These are phyloP conservation scores for Netelia virgata DNA, from an alignment of 2,888 invertebrate species.

Conservation along the genomic window DNA sequence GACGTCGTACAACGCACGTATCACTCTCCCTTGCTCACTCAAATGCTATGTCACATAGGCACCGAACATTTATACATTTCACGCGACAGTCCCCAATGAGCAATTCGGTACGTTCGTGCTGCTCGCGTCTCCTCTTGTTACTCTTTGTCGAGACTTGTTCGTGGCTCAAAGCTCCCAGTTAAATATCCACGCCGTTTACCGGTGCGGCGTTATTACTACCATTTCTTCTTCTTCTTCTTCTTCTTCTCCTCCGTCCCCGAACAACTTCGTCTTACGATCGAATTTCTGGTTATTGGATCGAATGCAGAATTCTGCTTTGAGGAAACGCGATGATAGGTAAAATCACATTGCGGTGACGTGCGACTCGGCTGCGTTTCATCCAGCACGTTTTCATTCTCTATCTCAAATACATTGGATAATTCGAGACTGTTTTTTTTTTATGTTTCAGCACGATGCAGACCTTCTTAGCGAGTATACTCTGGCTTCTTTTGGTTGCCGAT, in stretches of 20 bases:
- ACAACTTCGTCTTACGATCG: constrained; percentile 3
- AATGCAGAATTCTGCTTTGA: neutral
- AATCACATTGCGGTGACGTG: neutral
- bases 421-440: constrained; percentile 37
- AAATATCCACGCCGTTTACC: constrained; percentile 18
- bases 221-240: constrained; percentile 25
- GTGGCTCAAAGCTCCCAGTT: constrained; percentile 31
- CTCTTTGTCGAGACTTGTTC: constrained; percentile 36
- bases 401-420: neutral
- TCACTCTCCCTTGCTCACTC: constrained; percentile 14
- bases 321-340: constrained; percentile 52
- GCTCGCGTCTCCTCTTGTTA: constrained; percentile 31
- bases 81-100: constrained; percentile 34
- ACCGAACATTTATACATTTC: constrained; percentile 46
- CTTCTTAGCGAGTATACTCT: constrained; percentile 70
- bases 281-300: neutral
- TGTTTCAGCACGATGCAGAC: constrained; percentile 76
- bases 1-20: constrained; percentile 9
- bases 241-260: no score
- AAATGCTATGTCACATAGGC: constrained; percentile 41
- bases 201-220: constrained; percentile 16
- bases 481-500: constrained; percentile 73
- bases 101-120: constrained; percentile 42
- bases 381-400: constrained; percentile 23
- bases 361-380: neutral